phyloP scores from a whole-genome alignment of 2,888 invertebrate genomes.

The Osmoderma eremita region DNA sequence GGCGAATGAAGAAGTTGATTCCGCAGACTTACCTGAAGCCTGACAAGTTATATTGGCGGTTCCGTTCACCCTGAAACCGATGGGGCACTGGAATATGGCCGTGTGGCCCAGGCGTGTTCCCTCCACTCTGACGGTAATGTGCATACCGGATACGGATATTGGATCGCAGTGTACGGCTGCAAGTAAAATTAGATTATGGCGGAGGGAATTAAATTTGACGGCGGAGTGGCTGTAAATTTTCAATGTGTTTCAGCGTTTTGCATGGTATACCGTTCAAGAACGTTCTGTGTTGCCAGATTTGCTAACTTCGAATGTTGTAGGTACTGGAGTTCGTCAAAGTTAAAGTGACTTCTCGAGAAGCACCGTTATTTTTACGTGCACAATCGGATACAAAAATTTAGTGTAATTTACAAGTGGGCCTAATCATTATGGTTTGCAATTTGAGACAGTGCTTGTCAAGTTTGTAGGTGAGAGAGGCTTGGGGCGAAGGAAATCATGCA shows the following conservation, averaged over 20 bases:
- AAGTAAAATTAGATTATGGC: slow-evolving; percentile 45
- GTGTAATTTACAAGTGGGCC: too few relatives aligned
- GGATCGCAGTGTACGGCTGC: slow-evolving; percentile 73
- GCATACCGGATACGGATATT: slow-evolving; percentile 70
- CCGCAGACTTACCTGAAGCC: slow-evolving; percentile 71
- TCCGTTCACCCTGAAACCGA: slow-evolving; percentile 83
- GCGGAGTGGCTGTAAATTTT: slow-evolving; percentile 25
- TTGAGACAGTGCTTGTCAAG: too few relatives aligned
- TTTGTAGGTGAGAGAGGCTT: too few relatives aligned
- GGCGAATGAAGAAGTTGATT: slow-evolving; percentile 7
- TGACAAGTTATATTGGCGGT: slow-evolving; percentile 82
- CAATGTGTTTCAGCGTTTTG: slow-evolving; percentile 6
- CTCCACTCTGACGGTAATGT: slow-evolving; percentile 77
- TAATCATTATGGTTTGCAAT: too few relatives aligned
- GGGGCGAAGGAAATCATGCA: too few relatives aligned
- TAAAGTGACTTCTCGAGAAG: too few relatives aligned
- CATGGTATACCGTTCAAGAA: slow-evolving; percentile 10
- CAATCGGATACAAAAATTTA: too few relatives aligned
- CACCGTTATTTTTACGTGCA: too few relatives aligned
- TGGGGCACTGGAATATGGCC: slow-evolving; percentile 81
- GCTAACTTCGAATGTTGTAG: too few relatives aligned
- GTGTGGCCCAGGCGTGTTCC: slow-evolving; percentile 82
- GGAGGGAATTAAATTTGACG: slow-evolving; percentile 40
- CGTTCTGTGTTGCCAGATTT: slow-evolving; percentile 1
- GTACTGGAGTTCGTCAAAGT: too few relatives aligned